Base-by-base conservation (phyloP, 2,797 vertebrate species). In the Cheirogaleus major region DNA sequence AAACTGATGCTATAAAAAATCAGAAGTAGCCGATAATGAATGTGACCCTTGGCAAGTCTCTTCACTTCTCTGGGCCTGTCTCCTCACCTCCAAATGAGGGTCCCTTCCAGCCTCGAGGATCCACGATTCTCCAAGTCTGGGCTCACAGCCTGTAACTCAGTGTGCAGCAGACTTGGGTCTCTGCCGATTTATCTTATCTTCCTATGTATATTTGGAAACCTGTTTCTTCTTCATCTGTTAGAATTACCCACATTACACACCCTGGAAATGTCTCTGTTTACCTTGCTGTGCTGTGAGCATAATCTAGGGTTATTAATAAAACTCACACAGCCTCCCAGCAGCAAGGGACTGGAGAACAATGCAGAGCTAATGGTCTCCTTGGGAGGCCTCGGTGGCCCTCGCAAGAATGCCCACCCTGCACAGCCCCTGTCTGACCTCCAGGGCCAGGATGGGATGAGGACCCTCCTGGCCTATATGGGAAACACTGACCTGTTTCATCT, bases 241-340 rank as follows among this genome's bases (percentile, higher is more conserved):
- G 78, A 93, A 78, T 65, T 92, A 90, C 65, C 88, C 86, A 76
- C 73, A 73, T 69, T 76, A 59, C 75, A 89, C 10, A 3, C 38
- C 92, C 67, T 94, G 94, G 92, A 96, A 96, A 59, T 35, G 30
- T 94, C 70, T 97, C 90, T 97, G 89, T 95, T 97, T 96, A 95
- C 97, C 94, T 97, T 81, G 89, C 78, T 95, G 86, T 89, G 65
- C 95, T 83, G 50, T 94, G 92, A 92, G 75, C 97, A 96, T 0
- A 23, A 83, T 80, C 93, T 32, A 79, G 67, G 59, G 30, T 95
- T 95, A 97, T 95, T 83, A 96, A 95, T 94, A 89, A 93, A 93
- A 85, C 95, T 92, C 92, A 95, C 93, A 85, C 70, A 89, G 57
- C 63, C 48, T 95, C 52, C 43, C 30, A 65, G 59, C 63, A 89